These are phyloP conservation scores for Drosophila ercepeae DNA, from an alignment of 1,140 invertebrate species.

Conservation along the genomic window DNA sequence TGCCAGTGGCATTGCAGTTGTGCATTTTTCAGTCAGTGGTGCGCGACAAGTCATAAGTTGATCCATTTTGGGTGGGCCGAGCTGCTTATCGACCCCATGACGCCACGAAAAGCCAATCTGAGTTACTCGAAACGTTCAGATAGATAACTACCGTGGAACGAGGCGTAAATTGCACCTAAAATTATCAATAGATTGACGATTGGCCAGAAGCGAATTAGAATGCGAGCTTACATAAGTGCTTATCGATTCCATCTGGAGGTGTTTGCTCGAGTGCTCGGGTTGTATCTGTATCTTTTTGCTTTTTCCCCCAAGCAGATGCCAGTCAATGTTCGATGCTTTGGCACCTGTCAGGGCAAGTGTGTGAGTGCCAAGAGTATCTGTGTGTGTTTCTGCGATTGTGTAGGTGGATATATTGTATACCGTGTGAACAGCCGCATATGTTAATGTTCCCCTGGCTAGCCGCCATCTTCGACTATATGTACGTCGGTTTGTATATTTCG, in stretches of 20 bases:
- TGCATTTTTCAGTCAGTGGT: slow-evolving; percentile 39
- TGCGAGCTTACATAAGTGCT: slow-evolving; percentile 38
- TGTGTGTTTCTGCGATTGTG: slow-evolving; percentile 14
- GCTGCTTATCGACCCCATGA: slow-evolving; percentile 56
- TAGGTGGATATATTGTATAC: slow-evolving; percentile 69
- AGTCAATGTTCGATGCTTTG: slow-evolving; percentile 73
- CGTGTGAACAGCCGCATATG: slow-evolving; percentile 77
- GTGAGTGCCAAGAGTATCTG: slow-evolving; percentile 13
- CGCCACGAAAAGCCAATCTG: slow-evolving; percentile 9
- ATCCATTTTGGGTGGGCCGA: slow-evolving; percentile 47
- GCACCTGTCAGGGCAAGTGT: slow-evolving; percentile 67
- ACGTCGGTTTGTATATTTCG: neutral
- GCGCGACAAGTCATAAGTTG: slow-evolving; percentile 6
- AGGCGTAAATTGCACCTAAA: slow-evolving; percentile 52
- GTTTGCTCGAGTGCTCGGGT: slow-evolving; percentile 5
- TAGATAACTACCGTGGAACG: slow-evolving; percentile 18
- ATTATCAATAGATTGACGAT: slow-evolving; percentile 73
- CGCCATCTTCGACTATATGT: slow-evolving; percentile 60
- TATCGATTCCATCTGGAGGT: slow-evolving; percentile 59
- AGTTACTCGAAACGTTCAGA: slow-evolving; percentile 4
- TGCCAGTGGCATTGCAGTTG: slow-evolving; percentile 52
- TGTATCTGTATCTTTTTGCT: slow-evolving; percentile 24
- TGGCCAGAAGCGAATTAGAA: slow-evolving; percentile 39
- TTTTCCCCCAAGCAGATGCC: slow-evolving; percentile 43
- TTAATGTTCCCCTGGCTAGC: slow-evolving; percentile 58